Conservation (phyloP, 2,113 vertebrate genomes). For the Diadophis punctatus region DNA sequence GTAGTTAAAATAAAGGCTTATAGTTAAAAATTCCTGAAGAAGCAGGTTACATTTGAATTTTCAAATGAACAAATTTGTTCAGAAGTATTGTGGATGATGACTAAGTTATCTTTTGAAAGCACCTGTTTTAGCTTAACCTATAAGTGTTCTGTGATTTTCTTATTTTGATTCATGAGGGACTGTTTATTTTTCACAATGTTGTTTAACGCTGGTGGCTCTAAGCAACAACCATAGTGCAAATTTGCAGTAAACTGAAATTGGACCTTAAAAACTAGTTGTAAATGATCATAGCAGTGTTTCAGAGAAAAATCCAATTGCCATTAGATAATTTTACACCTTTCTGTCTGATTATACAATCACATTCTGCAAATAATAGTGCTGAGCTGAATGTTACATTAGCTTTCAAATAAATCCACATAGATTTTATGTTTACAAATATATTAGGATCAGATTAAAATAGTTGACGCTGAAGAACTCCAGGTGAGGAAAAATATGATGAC, state of each 20-base stretch:
- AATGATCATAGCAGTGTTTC: too few relatives aligned
- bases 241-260: background rate
- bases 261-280: background rate
- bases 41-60: background rate
- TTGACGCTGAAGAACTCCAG: background rate
- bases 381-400: background rate
- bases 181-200: background rate
- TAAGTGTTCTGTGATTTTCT: background rate
- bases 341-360: background rate
- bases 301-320: background rate
- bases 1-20: background rate
- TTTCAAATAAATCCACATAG: background rate
- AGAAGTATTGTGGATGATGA: background rate
- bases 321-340: background rate
- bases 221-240: background rate
- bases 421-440: background rate
- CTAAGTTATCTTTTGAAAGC: background rate
- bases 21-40: background rate
- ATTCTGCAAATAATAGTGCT: background rate
- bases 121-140: background rate
- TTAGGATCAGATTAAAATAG: background rate
- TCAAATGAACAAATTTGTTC: background rate
- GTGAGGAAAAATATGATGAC: background rate
- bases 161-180: background rate
- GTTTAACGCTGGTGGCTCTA: background rate